Base-by-base conservation (phyloP, 2,797 vertebrate genomes). In the Pachyuromys duprasi region DNA sequence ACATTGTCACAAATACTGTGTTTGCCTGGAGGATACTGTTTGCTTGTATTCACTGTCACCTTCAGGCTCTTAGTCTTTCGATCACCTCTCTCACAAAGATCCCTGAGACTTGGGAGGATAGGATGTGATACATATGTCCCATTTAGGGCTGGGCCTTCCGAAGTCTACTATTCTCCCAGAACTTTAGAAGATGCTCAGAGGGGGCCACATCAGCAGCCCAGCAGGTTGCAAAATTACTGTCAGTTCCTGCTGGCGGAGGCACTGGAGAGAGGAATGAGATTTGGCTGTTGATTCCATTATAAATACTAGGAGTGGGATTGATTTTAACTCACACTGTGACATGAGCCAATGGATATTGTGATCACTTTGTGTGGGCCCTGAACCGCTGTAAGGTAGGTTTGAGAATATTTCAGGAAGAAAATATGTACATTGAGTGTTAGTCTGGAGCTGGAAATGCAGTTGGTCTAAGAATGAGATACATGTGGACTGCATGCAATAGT, bases 251-350 rank as follows among this genome's bases (percentile, higher is more conserved):
- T 84, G 26, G 49, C 94, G 55, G 31, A 94, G 94, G 91, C 62
- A 28, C 8, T 75, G 12, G 62, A 81, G 91, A 89, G 91, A 88
- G 45, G 22, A 87, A 88, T 42, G 60, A 95, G 83, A 70, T 9
- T 89, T 28, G 18, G 94, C 26, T 83, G 31, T 62, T 96, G 63
- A 74, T 87, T 74, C 69, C 24, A 79, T 65, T 60, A 75, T 20
- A 86, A 63, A 86, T 94, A 94, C 69, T 91, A 76, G 72, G 95
- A 42, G 84, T 93, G 65, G 93, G 81, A 82, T 63, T 84, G 26
- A 26, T 39, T 94, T 90, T 49, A 90, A 88, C 86, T 57, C 22
- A 83, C 24, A 93, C 63, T 83, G 63, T 91, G 45, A 96, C 79
- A 91, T 81, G 84, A 87, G 70, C 65, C 90, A 79, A n/a, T 93